Evolutionary conservation across 2,113 vertebrate genomes (phyloP).

Genomic region (Scatophagus argus): DNA sequence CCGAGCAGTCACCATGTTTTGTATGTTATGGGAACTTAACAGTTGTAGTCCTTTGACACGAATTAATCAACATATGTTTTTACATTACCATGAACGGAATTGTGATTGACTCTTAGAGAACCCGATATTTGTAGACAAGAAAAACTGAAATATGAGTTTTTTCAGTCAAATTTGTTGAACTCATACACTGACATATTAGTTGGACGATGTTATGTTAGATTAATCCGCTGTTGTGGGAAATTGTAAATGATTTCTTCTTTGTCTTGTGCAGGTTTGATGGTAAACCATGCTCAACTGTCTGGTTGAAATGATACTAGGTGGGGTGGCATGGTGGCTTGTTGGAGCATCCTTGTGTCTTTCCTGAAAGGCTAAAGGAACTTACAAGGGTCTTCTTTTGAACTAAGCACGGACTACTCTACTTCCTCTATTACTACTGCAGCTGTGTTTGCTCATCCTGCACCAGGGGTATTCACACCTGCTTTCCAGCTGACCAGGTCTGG

Average conservation of each 20-base stretch:
- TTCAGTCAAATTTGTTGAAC: not conserved
- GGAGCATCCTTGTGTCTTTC: not conserved
- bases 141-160: not conserved
- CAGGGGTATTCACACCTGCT: constrained; percentile 84
- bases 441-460: constrained; percentile 45
- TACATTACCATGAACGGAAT: not conserved
- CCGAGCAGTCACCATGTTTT: constrained; percentile 15
- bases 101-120: not conserved
- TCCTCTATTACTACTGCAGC: constrained; percentile 7
- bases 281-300: not conserved
- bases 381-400: not conserved
- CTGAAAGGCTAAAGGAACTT: not conserved
- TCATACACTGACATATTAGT: too few species aligned
- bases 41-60: not conserved
- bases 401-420: not conserved
- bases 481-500: constrained; percentile 85
- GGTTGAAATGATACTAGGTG: not conserved
- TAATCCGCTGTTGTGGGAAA: not conserved
- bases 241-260: not conserved
- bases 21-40: not conserved
- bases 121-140: not conserved
- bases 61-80: not conserved
- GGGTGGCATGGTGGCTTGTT: too few species aligned
- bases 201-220: not conserved
- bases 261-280: not conserved